Base-by-base conservation (phyloP, 2,113 vertebrate genomes). In the Trachemys scripta region DNA sequence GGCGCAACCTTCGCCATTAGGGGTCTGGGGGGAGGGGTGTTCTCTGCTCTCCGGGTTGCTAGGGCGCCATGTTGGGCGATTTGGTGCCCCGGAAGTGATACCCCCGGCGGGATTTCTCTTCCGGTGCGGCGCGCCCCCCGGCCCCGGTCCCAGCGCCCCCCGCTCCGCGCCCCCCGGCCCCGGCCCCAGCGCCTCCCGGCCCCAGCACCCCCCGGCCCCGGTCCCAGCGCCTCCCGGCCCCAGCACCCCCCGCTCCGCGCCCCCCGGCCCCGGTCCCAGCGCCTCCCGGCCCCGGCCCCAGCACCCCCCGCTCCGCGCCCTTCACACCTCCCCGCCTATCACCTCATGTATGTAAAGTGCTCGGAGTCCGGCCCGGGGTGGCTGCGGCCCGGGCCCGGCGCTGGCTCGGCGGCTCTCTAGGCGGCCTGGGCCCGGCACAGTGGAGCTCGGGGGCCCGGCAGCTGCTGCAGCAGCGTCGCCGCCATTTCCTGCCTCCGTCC, bases 321-420 rank as follows among this genome's bases (percentile, higher is more conserved):
- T 54, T 89, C 65, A 85, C 65, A 85, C 91, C 80, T 84, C 91
- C 35, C 91, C 89, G 80, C 72, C 31, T 84, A 98, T 97, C 97
- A 99, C 99, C 99, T 99, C 98, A 98, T 98, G 98, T 98, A 98
- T 98, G 98, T 99, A 99, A 99, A 99, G 99, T 99, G 99, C 99
- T 99, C 98, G 98, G 98, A 98, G 98, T 98, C 98, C 90, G 98
- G 65, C 78, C 88, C 91, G 85, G 88, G 93, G 93, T 93, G 93
- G 94, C 82, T 93, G 96, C 93, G 96, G 96, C 94, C 94, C 88
- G 97, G 98, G 97, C 89, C 92, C 87, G 94, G 91, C 95, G 93
- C 87, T 84, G 87, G 78, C 90, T 38, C 90, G 72, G 91, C 89
- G 84, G 92, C 85, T 93, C 51, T n/a, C 79, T 91, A 93, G 49